These are phyloP conservation scores for Oceanites oceanicus DNA, from an alignment of 2,113 vertebrate genomes.

Conservation along the genomic window DNA sequence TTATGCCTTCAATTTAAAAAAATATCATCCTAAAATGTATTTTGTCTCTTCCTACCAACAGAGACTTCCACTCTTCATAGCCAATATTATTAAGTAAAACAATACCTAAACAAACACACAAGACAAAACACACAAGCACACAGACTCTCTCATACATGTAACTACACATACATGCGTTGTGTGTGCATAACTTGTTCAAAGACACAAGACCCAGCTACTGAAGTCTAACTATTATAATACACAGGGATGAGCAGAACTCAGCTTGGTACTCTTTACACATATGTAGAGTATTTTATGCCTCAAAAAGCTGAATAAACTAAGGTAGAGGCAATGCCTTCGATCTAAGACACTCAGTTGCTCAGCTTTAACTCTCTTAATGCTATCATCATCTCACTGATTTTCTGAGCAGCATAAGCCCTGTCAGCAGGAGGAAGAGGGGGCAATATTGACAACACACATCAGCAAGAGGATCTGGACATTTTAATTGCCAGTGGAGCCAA, in stretches of 20 bases:
- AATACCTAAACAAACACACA: background rate
- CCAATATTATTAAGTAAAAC: background rate
- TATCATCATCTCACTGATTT: background rate
- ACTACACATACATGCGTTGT: background rate
- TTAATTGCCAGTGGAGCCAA: background rate
- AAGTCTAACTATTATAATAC: background rate
- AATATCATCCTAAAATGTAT: background rate
- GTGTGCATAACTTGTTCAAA: background rate
- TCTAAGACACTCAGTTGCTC: background rate
- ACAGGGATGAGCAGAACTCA: background rate
- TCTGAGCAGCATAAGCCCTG: background rate
- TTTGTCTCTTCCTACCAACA: background rate
- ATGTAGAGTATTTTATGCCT: background rate
- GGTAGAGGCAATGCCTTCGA: background rate
- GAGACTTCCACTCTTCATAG: background rate
- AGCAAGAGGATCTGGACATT: background rate
- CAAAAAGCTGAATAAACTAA: background rate
- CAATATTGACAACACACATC: background rate
- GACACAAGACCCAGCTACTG: background rate
- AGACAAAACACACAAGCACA: background rate
- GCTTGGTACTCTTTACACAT: background rate
- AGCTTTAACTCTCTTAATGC: background rate
- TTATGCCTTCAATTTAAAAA: background rate
- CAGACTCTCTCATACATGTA: background rate
- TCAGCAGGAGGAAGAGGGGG: background rate